Base-by-base conservation (phyloP, 2,113 vertebrate species). In the Megaceryle maxima region DNA sequence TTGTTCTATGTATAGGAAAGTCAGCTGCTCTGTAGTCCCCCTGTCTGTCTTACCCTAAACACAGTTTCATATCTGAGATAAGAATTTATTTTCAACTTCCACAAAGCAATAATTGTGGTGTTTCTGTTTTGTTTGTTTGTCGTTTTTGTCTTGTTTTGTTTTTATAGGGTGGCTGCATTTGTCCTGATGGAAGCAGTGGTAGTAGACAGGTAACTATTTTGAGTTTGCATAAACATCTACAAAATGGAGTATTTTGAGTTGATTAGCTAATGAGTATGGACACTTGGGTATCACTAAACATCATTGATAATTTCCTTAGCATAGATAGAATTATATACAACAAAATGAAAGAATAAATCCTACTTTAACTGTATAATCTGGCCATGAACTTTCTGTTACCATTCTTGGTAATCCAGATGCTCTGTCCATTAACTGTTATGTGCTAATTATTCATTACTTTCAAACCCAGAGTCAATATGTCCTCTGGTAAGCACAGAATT, bases 141-240 rank as follows among this genome's bases (percentile, higher is more conserved):
- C 10, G 19, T 20, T 1, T 57, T 55, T 28, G 18, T 69, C 41
- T 26, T 50, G 33, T 70, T 83, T n/a, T 39, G n/a, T 31, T 51
- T 69, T 60, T 83, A 14, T 64, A 97, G 97, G 89, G 92, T 79
- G 95, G 86, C 22, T 97, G 97, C 29, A 7, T 96, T 94, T 97
- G 97, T 90, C 96, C 97, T 80, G 96, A 96, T 87, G 96, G 95
- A 78, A 97, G 96, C 84, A 92, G 64, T 64, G 95, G 95, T 44
- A 6, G 19, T 5, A 94, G 79, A 87, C 94, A 89, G 96, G 97
- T 97, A 96, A 95, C 48, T 83, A 2, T 92, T 76, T 39, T 28
- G 51, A 28, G 51, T 28, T 53, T 53, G 51, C 51, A 53, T 53
- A 53, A 53, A 53, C 21, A n/a, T 55, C 31, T 74, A 20, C 11